Conservation (phyloP, 2,113 vertebrate species). For the Tetrao urogallus region DNA sequence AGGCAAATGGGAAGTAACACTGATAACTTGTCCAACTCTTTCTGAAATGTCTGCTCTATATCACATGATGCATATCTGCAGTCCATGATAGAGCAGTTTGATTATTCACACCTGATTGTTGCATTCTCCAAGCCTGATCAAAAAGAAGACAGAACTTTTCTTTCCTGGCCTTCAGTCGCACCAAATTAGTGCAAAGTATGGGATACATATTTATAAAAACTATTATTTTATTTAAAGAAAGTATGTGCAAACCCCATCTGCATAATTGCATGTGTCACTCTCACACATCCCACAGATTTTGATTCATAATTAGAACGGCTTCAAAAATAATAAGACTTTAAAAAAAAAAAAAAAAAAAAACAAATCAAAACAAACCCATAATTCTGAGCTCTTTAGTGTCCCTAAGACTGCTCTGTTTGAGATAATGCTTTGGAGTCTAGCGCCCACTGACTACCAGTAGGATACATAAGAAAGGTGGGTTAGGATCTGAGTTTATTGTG, state of each 20-base stretch:
- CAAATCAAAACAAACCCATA: not conserved
- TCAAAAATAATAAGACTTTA: not conserved
- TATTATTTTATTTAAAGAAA: conserved; percentile 62
- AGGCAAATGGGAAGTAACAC: conserved; percentile 1
- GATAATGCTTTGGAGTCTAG: not conserved
- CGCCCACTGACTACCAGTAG: not conserved
- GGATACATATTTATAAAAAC: conserved; percentile 25
- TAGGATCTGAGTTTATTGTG: not conserved
- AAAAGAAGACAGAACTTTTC: not conserved
- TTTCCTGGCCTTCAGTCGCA: not conserved
- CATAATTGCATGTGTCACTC: conserved; percentile 41
- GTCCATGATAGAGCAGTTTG: not conserved
- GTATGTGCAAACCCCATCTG: conserved; percentile 53
- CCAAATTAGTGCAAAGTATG: conserved; percentile 7
- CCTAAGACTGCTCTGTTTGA: not conserved
- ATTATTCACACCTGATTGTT: not conserved
- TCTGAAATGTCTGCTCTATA: not conserved
- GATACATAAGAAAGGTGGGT: not conserved
- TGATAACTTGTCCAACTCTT: not conserved
- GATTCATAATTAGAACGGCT: conserved; percentile 51
- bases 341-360: not conserved
- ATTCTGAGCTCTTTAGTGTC: not conserved
- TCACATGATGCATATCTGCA: not conserved
- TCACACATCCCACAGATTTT: conserved; percentile 62
- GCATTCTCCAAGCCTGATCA: not conserved